phyloP scores from a whole-genome alignment of 2,797 vertebrate species.

The Pangasius macronema region DNA sequence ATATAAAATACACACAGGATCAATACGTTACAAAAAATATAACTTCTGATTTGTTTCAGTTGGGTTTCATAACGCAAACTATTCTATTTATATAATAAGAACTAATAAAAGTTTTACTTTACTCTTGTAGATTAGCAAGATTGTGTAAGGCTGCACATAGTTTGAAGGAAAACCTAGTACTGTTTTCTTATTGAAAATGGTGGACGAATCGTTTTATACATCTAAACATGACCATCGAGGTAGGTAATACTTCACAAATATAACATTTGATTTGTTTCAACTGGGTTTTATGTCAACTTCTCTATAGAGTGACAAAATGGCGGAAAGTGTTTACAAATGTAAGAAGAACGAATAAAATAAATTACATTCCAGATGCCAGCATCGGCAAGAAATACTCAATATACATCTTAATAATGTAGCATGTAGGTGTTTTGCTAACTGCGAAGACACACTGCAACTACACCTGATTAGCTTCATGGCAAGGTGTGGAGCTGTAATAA shows the following conservation, averaged over 20 bases:
- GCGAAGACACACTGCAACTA: neutral
- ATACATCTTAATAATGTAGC: neutral
- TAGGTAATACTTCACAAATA: no score
- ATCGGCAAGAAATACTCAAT: neutral
- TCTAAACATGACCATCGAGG: neutral
- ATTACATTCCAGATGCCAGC: neutral
- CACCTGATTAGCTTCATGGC: neutral
- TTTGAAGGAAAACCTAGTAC: neutral
- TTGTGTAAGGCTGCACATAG: neutral
- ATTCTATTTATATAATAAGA: neutral
- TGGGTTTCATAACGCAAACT: neutral
- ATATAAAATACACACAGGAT: neutral
- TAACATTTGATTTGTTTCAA: neutral
- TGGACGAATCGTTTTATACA: neutral
- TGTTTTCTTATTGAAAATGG: neutral
- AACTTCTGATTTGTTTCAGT: neutral
- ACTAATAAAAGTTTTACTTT: neutral
- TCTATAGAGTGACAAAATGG: neutral
- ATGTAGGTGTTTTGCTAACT: neutral
- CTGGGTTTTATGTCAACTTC: neutral
- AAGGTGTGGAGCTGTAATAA: neutral
- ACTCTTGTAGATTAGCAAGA: neutral
- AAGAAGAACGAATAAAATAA: no score
- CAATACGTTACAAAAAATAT: neutral
- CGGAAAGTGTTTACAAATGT: neutral